A percentile compares a stretch with the other conserved stretches of the same genome.
phyloP scores from a whole-genome alignment of 2,113 vertebrate species.

The Aspiorhynchus laticeps region DNA sequence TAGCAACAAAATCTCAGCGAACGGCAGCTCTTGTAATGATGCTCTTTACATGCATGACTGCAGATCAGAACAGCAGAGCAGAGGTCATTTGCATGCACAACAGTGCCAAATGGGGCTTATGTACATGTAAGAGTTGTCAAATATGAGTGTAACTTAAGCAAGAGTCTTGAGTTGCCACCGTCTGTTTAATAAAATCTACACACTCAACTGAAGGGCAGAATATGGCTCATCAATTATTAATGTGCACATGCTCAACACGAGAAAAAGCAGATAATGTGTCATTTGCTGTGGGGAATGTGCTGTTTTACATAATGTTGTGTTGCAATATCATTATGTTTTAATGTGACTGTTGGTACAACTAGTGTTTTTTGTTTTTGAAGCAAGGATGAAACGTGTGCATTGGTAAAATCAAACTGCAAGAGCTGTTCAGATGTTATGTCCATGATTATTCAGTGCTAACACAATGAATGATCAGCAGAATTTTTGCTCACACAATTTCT shows the following conservation, averaged over 20 bases:
- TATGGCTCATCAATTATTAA: conserved; percentile 67
- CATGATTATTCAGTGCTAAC: background rate
- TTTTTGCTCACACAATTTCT: background rate
- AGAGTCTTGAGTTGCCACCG: conserved; percentile 29
- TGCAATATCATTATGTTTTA: conserved; percentile 61
- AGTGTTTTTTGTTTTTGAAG: background rate
- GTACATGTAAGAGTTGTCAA: conserved; percentile 56
- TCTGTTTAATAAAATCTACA: conserved; percentile 33
- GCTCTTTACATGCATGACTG: conserved; percentile 65
- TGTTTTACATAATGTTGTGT: conserved; percentile 69
- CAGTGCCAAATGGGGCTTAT: conserved; percentile 55
- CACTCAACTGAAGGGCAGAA: conserved; percentile 29
- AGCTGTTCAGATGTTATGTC: background rate
- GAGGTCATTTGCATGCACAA: conserved; percentile 48
- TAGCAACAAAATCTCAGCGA: conserved; percentile 41
- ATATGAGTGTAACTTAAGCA: conserved; percentile 40
- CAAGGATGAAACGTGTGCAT: background rate
- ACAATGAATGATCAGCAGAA: background rate
- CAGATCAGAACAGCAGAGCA: conserved; percentile 57
- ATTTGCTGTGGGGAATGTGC: conserved; percentile 26
- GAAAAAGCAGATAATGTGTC: conserved; percentile 55
- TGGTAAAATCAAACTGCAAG: background rate
- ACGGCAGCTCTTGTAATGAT: conserved; percentile 43
- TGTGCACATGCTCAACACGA: conserved; percentile 29
- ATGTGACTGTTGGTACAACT: background rate